Conservation (phyloP, 2,888 invertebrate genomes). For the Amphipoea oculea region DNA sequence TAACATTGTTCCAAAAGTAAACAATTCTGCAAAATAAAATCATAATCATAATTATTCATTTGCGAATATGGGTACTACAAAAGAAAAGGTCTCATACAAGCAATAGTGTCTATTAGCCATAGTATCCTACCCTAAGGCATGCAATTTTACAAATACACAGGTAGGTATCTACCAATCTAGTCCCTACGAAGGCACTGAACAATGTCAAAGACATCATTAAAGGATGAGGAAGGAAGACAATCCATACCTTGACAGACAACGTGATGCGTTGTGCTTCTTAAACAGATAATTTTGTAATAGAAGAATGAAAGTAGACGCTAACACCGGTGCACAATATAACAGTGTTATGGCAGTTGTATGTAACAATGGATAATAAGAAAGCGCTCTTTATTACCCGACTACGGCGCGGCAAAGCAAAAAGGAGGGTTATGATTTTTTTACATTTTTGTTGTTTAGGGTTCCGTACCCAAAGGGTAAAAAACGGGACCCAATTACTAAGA, state of each 20-base stretch:
- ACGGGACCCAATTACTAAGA: too few relatives aligned
- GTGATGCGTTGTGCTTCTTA: conserved; percentile 41
- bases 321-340: neutral
- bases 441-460: neutral
- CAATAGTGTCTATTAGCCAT: too few relatives aligned
- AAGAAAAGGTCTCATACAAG: too few relatives aligned
- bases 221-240: conserved; percentile 60
- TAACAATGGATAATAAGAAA: conserved; percentile 3
- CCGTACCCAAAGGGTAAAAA: too few relatives aligned
- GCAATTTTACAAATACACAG: too few relatives aligned
- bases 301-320: conserved; percentile 18
- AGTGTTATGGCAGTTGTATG: neutral
- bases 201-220: conserved; percentile 26
- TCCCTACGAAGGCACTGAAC: neutral
- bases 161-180: neutral
- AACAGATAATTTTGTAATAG: conserved; percentile 26
- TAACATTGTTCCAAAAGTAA: neutral
- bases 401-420: too few relatives aligned
- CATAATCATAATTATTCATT: too few relatives aligned
- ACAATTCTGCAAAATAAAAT: neutral
- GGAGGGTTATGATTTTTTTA: neutral
- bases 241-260: conserved; percentile 37
- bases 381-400: neutral
- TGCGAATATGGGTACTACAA: too few relatives aligned
- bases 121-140: too few relatives aligned